phyloP scores from a whole-genome alignment of 2,797 vertebrate species.

The Pogoniulus pusillus region DNA sequence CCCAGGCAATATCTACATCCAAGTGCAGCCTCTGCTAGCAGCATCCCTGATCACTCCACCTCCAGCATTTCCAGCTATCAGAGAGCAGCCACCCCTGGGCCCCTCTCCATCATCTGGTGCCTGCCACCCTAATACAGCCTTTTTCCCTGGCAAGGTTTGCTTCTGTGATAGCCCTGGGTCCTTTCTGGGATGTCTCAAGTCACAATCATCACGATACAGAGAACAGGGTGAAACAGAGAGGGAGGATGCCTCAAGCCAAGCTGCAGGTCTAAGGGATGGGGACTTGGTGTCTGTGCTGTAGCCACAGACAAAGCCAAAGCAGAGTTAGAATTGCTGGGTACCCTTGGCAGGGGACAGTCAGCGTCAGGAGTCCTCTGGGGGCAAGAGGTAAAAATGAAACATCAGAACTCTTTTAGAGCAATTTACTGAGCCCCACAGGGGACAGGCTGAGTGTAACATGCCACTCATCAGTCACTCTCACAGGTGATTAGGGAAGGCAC shows the following conservation, averaged over 20 bases:
- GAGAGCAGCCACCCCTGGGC: neutral
- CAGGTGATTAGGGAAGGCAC: neutral
- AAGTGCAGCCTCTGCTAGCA: neutral
- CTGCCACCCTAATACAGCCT: neutral
- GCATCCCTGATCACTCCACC: neutral
- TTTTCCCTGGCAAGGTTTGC: neutral
- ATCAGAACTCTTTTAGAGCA: rapidly evolving
- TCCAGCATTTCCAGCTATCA: neutral
- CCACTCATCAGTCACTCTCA: rapidly evolving
- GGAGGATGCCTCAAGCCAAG: neutral
- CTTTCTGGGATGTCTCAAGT: neutral
- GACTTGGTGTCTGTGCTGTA: rapidly evolving
- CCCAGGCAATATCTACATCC: neutral
- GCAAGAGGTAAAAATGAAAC: neutral
- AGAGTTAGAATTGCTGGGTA: neutral
- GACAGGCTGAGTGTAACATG: neutral
- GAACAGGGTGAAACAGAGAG: rapidly evolving
- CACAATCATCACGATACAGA: rapidly evolving
- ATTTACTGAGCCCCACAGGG: rapidly evolving
- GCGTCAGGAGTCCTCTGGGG: neutral
- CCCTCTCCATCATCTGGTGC: neutral
- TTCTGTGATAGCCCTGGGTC: neutral
- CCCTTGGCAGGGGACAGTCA: neutral
- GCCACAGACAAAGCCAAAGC: neutral
- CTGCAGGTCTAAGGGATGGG: neutral